Percentiles rank a stretch among this genome's conserved stretches.
These are phyloP conservation scores for Bombus waltoni DNA, from an alignment of 1,140 invertebrate species.

Conservation along the genomic window DNA sequence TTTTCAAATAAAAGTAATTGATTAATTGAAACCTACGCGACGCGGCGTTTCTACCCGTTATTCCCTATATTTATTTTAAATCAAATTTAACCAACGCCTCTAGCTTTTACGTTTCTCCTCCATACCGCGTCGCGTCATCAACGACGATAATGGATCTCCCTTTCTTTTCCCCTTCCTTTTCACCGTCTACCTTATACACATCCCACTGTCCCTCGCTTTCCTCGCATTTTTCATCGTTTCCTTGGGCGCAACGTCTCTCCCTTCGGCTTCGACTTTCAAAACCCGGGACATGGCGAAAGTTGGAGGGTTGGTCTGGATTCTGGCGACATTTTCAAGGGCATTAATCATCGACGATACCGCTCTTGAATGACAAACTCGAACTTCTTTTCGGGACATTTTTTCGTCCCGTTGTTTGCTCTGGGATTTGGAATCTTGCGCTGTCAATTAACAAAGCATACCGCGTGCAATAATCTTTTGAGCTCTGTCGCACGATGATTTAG, in stretches of 20 bases:
- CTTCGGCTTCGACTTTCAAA: neutral
- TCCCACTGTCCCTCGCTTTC: neutral
- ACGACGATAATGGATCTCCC: conserved; percentile 6
- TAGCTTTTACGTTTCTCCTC: neutral
- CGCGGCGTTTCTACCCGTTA: neutral
- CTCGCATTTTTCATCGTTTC: neutral
- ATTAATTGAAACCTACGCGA: neutral
- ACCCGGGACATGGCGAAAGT: neutral
- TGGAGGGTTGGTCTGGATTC: neutral
- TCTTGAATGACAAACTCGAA: neutral
- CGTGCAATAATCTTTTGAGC: neutral
- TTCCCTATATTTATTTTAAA: neutral
- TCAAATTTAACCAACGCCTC: neutral
- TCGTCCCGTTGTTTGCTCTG: neutral
- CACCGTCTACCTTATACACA: neutral
- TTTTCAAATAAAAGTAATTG: neutral
- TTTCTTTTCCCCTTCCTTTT: neutral
- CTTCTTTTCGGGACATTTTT: neutral
- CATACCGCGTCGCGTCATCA: neutral
- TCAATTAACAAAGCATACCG: neutral
- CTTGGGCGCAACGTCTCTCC: neutral
- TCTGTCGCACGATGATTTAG: neutral
- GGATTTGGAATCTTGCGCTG: neutral
- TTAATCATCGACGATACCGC: conserved; percentile 48
- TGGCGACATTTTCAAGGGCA: conserved; percentile 21